These are phyloP conservation scores for Calameuta pallipes DNA, from an alignment of 2,888 invertebrate genomes.

Conservation along the genomic window DNA sequence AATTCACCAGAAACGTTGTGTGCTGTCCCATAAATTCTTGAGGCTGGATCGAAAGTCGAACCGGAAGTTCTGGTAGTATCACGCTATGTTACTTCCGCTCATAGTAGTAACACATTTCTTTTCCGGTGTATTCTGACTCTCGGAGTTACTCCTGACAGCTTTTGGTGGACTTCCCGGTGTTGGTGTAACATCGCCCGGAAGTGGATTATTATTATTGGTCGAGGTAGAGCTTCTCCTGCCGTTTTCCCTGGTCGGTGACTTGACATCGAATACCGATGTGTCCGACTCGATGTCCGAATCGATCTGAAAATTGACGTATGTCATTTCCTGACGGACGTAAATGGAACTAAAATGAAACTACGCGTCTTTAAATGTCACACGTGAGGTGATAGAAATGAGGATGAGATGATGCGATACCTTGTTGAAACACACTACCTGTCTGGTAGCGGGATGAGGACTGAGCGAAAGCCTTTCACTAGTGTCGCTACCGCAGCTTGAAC, in stretches of 20 bases:
- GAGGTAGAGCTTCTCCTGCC: slow-evolving; percentile 67
- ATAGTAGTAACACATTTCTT: slow-evolving; percentile 71
- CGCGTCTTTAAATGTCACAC: not conserved
- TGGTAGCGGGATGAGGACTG: slow-evolving; percentile 67
- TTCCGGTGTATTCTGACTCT: slow-evolving; percentile 69
- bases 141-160: slow-evolving; percentile 69
- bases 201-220: slow-evolving; percentile 68
- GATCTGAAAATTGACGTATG: slow-evolving; percentile 63
- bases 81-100: slow-evolving; percentile 72
- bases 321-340: not conserved
- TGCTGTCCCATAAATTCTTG: slow-evolving; percentile 58
- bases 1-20: slow-evolving; percentile 56
- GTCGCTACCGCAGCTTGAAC: slow-evolving; percentile 77
- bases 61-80: slow-evolving; percentile 66
- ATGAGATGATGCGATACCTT: slow-evolving; percentile 57
- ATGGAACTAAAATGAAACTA: not conserved
- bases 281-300: slow-evolving; percentile 75
- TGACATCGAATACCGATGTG: slow-evolving; percentile 72
- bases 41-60: slow-evolving; percentile 60
- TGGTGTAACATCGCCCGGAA: slow-evolving; percentile 62
- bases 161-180: slow-evolving; percentile 62
- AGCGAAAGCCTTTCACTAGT: slow-evolving; percentile 73
- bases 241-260: slow-evolving; percentile 68
- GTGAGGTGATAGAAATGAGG: slow-evolving; percentile 19
- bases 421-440: slow-evolving; percentile 68